Percentiles rank a stretch among this genome's conserved stretches.
Evolutionary conservation across 2,888 invertebrate genomes (phyloP).

Genomic region (Plemyria rubiginata): DNA sequence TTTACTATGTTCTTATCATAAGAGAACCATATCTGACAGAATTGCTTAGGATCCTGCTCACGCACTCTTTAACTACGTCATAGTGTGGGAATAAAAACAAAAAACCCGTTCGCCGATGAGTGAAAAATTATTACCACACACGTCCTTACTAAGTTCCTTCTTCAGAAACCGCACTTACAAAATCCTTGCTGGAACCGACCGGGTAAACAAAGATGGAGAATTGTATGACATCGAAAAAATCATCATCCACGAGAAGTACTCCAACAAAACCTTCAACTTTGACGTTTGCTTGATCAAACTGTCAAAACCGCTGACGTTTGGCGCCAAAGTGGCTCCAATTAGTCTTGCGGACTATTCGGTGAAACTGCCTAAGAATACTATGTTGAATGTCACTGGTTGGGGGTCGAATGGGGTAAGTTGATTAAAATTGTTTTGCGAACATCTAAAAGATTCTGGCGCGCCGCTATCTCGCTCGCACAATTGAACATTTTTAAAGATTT

Average conservation of each 20-base stretch:
- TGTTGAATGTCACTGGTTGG: constrained; percentile 49
- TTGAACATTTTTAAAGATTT: no score
- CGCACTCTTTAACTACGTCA: no score
- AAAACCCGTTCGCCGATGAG: no score
- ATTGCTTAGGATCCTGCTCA: no score
- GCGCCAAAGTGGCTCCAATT: constrained; percentile 41
- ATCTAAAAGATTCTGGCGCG: no score
- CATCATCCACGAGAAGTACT: constrained; percentile 44
- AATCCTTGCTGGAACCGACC: constrained; percentile 49
- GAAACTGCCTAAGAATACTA: constrained; percentile 31
- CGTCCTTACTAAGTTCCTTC: no score
- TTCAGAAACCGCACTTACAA: constrained; percentile 45
- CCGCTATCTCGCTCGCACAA: no score
- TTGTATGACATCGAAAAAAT: constrained; percentile 50
- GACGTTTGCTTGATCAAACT: constrained; percentile 45
- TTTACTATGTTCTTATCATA: no score
- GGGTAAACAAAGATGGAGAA: constrained; percentile 39
- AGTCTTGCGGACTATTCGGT: constrained; percentile 28
- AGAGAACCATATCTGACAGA: no score
- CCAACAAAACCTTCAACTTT: constrained; percentile 40
- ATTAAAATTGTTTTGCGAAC: no score
- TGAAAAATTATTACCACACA: no score
- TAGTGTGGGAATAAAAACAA: no score
- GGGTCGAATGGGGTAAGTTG: constrained; percentile 43
- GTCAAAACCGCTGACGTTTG: constrained; percentile 38